Percentiles rank a stretch among this genome's conserved stretches.
phyloP scores from a whole-genome alignment of 2,113 vertebrate species.

The Narcine bancroftii region DNA sequence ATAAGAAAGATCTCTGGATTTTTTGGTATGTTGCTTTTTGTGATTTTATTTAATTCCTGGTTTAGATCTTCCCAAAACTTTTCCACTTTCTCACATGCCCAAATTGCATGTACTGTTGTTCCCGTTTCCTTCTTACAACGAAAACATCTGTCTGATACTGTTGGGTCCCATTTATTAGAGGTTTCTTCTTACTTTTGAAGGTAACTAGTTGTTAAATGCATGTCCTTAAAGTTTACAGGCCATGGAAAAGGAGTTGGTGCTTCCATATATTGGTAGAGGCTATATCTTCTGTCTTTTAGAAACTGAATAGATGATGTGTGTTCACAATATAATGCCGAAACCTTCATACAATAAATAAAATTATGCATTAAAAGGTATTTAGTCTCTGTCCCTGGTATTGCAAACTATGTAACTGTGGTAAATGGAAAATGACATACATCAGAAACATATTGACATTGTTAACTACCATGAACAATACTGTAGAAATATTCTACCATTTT shows the following conservation, averaged over 20 bases:
- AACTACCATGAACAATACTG: background rate
- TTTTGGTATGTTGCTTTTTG: no score
- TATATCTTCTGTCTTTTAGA: background rate
- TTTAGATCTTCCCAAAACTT: no score
- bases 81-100: no score
- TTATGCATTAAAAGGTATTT: background rate
- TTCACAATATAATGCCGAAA: background rate
- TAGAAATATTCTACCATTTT: background rate
- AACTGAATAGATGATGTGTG: background rate
- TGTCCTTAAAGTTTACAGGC: background rate
- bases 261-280: background rate
- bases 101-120: no score
- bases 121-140: no score
- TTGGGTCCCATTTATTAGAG: no score
- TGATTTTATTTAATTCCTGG: no score
- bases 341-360: background rate
- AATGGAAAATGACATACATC: background rate
- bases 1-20: no score
- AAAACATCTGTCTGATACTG: no score
- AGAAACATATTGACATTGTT: background rate
- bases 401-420: background rate
- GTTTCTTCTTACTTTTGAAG: background rate
- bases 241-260: background rate
- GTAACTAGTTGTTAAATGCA: background rate
- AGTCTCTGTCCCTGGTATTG: background rate